Base-by-base conservation (phyloP, 2,888 invertebrate genomes). In the Chirona hameri region DNA sequence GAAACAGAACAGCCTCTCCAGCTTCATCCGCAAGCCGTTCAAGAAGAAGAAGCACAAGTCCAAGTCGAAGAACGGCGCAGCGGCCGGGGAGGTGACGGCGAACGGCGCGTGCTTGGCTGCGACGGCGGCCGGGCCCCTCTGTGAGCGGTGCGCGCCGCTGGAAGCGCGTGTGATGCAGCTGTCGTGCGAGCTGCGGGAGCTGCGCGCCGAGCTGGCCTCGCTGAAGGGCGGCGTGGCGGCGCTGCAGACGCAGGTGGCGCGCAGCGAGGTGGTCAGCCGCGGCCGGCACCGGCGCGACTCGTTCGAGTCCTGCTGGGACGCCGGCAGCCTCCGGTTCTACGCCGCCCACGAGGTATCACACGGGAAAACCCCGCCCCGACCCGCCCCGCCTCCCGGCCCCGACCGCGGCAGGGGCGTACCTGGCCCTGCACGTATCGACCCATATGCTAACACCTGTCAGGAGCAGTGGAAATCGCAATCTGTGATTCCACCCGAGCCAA, bases 291-390 rank as follows among this genome's bases (percentile, higher is more conserved):
- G 76, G 39, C 31, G 76, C 39, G 76, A 76, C 76, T 76, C 76
- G 76, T 76, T 18, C 76, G 76, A 76, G 76, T 76, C 76, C 21
- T 76, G 76, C 76, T 76, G 76, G 76, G 76, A 76, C 76, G 39
- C 76, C 27, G 9, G 31, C 76, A 76, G 76, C 29, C 76, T 76
- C 7, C 76, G 76, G 31, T 76, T 76, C 76, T 76, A 39, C 76
- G 29, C 10, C 39, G 39, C 39, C 5, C 76, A 31, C 24, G 76
- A 76, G 76, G 76, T 76, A 39, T 21, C 57, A 9, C 57, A 21
- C 21, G 48, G 48, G 48, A 48, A 48, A 48, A 12, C 9, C 48
- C 48, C 48, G 48, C 9, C 48, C 48, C 48, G 48, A 7, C 48
- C 48, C 48, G 48, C 12, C 48, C 7, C n/a, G 48, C 12, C 48